Evolutionary conservation across 2,797 vertebrate genomes (phyloP).

Genomic region (Bovichtus variegatus): DNA sequence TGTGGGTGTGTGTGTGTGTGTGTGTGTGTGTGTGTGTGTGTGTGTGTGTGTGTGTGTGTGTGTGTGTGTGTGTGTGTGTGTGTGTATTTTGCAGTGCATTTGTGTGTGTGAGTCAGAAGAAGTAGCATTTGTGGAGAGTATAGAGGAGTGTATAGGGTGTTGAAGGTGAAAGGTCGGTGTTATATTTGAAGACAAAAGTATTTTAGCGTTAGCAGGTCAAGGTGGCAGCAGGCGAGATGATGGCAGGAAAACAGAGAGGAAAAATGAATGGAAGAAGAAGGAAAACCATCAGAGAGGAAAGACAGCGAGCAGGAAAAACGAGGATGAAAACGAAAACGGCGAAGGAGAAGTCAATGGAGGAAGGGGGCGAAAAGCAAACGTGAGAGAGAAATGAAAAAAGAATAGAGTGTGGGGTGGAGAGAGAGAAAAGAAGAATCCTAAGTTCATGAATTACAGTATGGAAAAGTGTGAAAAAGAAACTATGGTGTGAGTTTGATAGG

Average conservation of each 20-base stretch:
- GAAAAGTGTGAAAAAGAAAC: conserved; percentile 28
- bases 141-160: conserved; percentile 2
- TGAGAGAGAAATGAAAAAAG: conserved; percentile 28
- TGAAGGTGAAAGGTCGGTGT: conserved; percentile 3
- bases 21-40: conserved; percentile 29
- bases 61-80: neutral
- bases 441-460: conserved; percentile 42
- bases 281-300: neutral
- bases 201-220: conserved; percentile 18
- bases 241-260: conserved; percentile 10
- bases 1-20: too few species aligned
- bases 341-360: conserved; percentile 6
- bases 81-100: conserved; percentile 23
- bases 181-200: conserved; percentile 26
- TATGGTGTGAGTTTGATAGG: conserved; percentile 8
- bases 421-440: conserved; percentile 43
- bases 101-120: conserved; percentile 4
- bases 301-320: neutral
- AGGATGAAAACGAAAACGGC: neutral
- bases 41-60: conserved; percentile 22
- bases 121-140: conserved; percentile 15
- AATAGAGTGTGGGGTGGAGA: conserved; percentile 34
- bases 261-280: conserved; percentile 17
- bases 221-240: neutral
- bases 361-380: neutral